Evolutionary conservation across 2,888 invertebrate genomes (phyloP), one percentile per base, ranked within the genome.

Genomic region (Aplocera efformata): DNA sequence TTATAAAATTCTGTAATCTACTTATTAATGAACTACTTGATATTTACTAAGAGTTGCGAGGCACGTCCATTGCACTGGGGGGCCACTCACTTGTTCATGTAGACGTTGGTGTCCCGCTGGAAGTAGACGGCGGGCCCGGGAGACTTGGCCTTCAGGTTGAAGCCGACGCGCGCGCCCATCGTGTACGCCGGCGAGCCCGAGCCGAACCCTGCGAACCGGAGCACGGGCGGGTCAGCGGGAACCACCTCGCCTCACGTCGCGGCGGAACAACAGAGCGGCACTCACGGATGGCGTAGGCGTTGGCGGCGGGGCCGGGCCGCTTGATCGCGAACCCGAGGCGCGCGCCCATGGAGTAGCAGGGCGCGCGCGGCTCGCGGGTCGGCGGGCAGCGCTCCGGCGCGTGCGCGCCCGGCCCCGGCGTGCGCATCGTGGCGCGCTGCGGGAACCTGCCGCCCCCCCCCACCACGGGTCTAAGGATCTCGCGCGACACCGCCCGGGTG

Each of bases 401-500:
- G 71, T 93, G 92, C 7, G 91, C 90, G 3, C 91, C 92, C 0
- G 93, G 92, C 0, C 92, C 92, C 6, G 92, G 92, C 30, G 89
- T 88, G 37, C 71, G 69, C 21, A 63, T 43, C 6, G 57, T 49
- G 2, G 51, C 32, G 8, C 81, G 75, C 10, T 48, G 20, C 1
- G 67, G 56, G 35, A 79, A 67, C 37, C 79, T 78, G 50, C 34
- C 39, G 56, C n/a, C 20, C 31, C 8, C 13, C 21, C 21, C 8
- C 20, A 9, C n/a, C n/a, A n/a, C n/a, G n/a, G n/a, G n/a, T n/a
- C n/a, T n/a, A n/a, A n/a, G n/a, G n/a, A n/a, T n/a, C n/a, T n/a
- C n/a, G n/a, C n/a, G n/a, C n/a, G n/a, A n/a, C n/a, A n/a, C n/a
- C n/a, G n/a, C n/a, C n/a, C n/a, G n/a, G n/a, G n/a, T n/a, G n/a